A percentile compares a stretch with the other conserved stretches of the same genome.
Conservation (phyloP, 2,113 vertebrate species). For the Ailurus styani region DNA sequence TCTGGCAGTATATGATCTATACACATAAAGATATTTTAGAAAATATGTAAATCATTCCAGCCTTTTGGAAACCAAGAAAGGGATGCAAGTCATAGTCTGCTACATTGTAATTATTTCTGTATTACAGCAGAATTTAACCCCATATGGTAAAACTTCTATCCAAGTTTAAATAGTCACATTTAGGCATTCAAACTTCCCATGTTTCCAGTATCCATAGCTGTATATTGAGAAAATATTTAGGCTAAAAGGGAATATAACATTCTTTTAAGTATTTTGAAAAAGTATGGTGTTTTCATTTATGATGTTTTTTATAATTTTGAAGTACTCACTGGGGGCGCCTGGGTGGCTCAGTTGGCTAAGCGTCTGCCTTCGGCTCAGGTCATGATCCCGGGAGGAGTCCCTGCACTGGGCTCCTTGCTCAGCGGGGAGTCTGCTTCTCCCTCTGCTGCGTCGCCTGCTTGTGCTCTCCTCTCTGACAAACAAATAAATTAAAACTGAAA, state of each 20-base stretch:
- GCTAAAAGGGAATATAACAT: background rate
- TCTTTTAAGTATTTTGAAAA: background rate
- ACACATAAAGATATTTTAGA: background rate
- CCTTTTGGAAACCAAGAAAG: background rate
- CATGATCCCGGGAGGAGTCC: background rate
- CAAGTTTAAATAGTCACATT: background rate
- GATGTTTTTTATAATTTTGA: background rate
- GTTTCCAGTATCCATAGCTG: background rate
- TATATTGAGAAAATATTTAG: background rate
- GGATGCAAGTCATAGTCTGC: background rate
- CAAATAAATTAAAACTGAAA: too few species aligned
- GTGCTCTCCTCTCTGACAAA: background rate
- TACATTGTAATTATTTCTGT: background rate
- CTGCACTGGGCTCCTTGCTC: too few species aligned
- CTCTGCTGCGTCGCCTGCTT: background rate
- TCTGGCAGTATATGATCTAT: background rate
- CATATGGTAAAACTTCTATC: background rate
- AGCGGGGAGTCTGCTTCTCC: background rate
- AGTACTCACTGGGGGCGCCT: accelerated
- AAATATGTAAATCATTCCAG: background rate
- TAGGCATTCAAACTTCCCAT: background rate
- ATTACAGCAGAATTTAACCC: background rate
- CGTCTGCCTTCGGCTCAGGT: background rate
- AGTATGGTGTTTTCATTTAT: background rate
- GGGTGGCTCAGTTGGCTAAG: background rate